These are phyloP conservation scores for Pseudomugil tenellus DNA, from an alignment of 2,797 vertebrate species.

Conservation along the genomic window DNA sequence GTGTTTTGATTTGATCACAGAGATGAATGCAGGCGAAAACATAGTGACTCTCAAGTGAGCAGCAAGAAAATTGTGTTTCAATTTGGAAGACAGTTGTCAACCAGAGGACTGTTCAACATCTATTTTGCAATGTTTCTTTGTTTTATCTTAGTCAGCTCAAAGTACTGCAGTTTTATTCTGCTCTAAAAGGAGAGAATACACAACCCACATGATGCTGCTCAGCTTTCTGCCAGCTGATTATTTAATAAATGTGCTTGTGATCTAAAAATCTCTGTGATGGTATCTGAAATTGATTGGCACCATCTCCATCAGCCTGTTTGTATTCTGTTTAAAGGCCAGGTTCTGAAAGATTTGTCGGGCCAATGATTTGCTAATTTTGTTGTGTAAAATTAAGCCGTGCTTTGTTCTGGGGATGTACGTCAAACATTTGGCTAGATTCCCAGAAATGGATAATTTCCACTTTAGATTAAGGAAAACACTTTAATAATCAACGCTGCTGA, in stretches of 20 bases:
- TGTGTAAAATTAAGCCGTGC: slow-evolving; percentile 41
- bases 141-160: slow-evolving; percentile 28
- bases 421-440: slow-evolving; percentile 63
- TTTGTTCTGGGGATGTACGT: slow-evolving; percentile 54
- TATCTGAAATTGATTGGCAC: slow-evolving; percentile 38
- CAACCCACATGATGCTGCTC: slow-evolving; percentile 20
- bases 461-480: slow-evolving; percentile 32
- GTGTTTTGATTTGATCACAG: slow-evolving; percentile 49
- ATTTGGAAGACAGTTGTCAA: slow-evolving; percentile 50
- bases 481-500: slow-evolving; percentile 33
- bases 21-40: slow-evolving; percentile 45
- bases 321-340: slow-evolving; percentile 25
- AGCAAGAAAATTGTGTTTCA: slow-evolving; percentile 47
- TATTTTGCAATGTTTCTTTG: slow-evolving; percentile 24
- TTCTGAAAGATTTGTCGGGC: slow-evolving; percentile 44
- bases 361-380: slow-evolving; percentile 38
- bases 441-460: slow-evolving; percentile 52
- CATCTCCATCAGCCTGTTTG: slow-evolving; percentile 33
- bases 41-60: slow-evolving; percentile 44
- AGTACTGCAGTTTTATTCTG: slow-evolving; percentile 19
- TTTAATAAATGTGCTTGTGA: slow-evolving; percentile 23
- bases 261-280: slow-evolving; percentile 21
- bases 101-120: slow-evolving; percentile 3
- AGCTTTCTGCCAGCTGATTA: slow-evolving; percentile 36
- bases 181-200: slow-evolving; percentile 13